Conservation (phyloP, 2,888 invertebrate species). For the Muschampia plurimacula region DNA sequence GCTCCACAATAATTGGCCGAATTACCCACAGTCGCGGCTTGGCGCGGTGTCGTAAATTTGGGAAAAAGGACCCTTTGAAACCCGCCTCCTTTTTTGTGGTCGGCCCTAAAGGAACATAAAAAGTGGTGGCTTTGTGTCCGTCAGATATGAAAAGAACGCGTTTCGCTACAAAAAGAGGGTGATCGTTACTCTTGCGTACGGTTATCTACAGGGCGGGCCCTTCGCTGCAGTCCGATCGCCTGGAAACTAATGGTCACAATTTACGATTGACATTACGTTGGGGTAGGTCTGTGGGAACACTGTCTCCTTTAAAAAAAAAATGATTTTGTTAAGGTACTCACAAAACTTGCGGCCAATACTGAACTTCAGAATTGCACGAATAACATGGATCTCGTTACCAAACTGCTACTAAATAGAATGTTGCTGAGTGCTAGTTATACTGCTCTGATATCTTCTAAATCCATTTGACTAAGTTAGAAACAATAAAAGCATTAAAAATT, state of each 20-base stretch:
- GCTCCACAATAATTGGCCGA: constrained; percentile 45
- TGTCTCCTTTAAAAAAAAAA: not conserved
- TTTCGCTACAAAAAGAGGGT: constrained; percentile 30
- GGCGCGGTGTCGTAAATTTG: constrained; percentile 45
- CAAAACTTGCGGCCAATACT: not conserved
- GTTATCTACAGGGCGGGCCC: constrained; percentile 13
- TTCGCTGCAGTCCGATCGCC: not conserved
- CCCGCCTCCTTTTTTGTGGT: constrained; percentile 60
- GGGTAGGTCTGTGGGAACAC: constrained; percentile 7
- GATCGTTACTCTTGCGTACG: constrained; percentile 15
- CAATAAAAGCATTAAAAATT: too few relatives aligned
- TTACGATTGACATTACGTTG: constrained; percentile 20
- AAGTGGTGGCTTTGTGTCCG: constrained; percentile 45
- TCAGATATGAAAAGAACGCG: constrained; percentile 39
- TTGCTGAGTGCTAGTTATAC: too few relatives aligned
- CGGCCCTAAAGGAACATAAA: constrained; percentile 49
- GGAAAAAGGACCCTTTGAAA: constrained; percentile 66
- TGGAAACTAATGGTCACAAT: constrained; percentile 11
- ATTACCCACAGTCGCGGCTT: constrained; percentile 42
- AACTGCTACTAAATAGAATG: too few relatives aligned
- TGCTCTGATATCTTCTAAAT: too few relatives aligned
- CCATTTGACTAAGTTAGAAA: too few relatives aligned
- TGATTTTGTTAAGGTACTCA: not conserved
- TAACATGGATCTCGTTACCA: too few relatives aligned
- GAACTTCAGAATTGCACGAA: too few relatives aligned